These are phyloP conservation scores for Melieria omissa DNA, from an alignment of 2,888 invertebrate genomes.

Conservation along the genomic window DNA sequence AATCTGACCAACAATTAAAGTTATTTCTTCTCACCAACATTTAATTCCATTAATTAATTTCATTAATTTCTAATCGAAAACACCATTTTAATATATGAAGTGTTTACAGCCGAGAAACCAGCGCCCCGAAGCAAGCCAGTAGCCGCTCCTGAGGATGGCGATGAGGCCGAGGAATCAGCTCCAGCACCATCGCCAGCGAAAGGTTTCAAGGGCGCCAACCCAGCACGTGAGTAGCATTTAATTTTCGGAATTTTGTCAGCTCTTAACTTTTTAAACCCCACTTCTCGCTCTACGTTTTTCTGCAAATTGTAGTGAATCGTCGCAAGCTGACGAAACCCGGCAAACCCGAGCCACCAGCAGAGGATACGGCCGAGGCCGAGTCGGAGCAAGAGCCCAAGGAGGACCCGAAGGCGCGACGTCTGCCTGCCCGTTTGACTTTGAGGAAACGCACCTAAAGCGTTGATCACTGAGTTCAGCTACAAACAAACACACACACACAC, in stretches of 20 bases:
- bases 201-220: slow-evolving; percentile 57
- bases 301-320: slow-evolving; percentile 54
- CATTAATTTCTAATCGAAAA: background rate
- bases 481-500: too few relatives aligned
- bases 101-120: slow-evolving; percentile 55
- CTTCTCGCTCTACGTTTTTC: background rate
- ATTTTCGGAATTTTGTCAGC: too few relatives aligned
- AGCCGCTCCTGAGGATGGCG: slow-evolving; percentile 51
- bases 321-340: slow-evolving; percentile 58
- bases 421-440: slow-evolving; percentile 59
- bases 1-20: too few relatives aligned
- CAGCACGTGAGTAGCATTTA: slow-evolving; percentile 57
- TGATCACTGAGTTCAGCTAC: too few relatives aligned
- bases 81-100: background rate
- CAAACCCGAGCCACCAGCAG: slow-evolving; percentile 52
- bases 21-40: too few relatives aligned
- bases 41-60: background rate
- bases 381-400: slow-evolving; percentile 59
- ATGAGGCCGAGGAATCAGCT: slow-evolving; percentile 52
- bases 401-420: slow-evolving; percentile 60
- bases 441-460: slow-evolving; percentile 59
- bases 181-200: slow-evolving; percentile 56
- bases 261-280: too few relatives aligned
- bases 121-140: slow-evolving; percentile 52
- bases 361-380: slow-evolving; percentile 58